Percentiles rank a stretch among this genome's conserved stretches.
Evolutionary conservation across 1,140 invertebrate genomes (phyloP).

Genomic region (Anastrepha ludens): DNA sequence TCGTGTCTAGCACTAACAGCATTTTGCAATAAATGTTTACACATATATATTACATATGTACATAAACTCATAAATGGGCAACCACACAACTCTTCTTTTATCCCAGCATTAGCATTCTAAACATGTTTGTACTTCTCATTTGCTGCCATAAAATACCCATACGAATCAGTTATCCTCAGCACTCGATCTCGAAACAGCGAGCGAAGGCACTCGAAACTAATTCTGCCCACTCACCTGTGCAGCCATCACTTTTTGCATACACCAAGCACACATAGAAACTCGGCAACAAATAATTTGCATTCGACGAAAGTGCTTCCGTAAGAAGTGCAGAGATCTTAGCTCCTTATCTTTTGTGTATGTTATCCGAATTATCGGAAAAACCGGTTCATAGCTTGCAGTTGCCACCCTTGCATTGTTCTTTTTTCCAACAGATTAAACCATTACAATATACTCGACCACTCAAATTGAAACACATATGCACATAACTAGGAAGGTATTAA

Average conservation of each 20-base stretch:
- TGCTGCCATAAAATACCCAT: background rate
- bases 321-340: background rate
- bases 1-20: background rate
- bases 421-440: background rate
- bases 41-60: background rate
- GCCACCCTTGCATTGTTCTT: background rate
- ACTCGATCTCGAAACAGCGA: background rate
- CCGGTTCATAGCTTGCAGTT: no score
- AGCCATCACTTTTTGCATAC: background rate
- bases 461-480: no score
- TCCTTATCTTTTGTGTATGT: no score
- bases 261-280: background rate
- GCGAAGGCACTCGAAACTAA: background rate
- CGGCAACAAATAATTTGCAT: constrained; percentile 43
- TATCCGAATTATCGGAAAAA: no score
- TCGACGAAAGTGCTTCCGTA: background rate
- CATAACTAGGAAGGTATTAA: no score
- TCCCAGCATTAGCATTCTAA: background rate
- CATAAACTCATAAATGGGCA: background rate
- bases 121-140: background rate
- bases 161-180: background rate
- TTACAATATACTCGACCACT: no score
- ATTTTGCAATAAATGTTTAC: background rate
- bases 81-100: background rate
- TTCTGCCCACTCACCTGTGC: background rate